Percentiles rank a stretch among this genome's conserved stretches.
These are phyloP conservation scores for Trachelus iudaicus DNA, from an alignment of 2,888 invertebrate genomes.

Conservation along the genomic window DNA sequence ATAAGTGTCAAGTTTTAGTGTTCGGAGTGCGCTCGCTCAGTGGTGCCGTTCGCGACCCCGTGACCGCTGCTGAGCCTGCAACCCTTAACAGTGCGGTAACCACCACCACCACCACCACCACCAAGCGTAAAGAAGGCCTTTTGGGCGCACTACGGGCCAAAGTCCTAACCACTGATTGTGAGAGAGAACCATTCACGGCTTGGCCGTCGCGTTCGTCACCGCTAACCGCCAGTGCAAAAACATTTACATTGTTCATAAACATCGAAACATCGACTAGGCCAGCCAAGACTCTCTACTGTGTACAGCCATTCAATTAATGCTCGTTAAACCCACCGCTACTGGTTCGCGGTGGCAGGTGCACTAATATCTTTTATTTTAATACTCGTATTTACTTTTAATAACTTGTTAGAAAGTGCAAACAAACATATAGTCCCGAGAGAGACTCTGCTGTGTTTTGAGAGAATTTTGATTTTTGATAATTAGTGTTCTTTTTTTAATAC, in stretches of 20 bases:
- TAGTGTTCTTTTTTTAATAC: neutral
- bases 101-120: too few relatives aligned
- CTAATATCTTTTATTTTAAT: neutral
- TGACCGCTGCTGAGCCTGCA: constrained; percentile 20
- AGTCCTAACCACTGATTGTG: neutral
- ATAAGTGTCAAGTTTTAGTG: constrained; percentile 23
- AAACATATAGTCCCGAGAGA: too few relatives aligned
- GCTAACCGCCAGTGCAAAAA: constrained; percentile 12
- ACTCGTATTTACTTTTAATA: neutral
- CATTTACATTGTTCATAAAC: constrained; percentile 13
- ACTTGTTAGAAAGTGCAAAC: too few relatives aligned
- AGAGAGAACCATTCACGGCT: neutral
- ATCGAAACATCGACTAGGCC: neutral
- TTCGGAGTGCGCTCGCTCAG: constrained; percentile 19
- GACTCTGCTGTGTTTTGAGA: too few relatives aligned
- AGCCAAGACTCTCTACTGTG: neutral
- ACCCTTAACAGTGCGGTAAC: neutral
- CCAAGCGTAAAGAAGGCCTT: neutral
- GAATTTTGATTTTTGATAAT: too few relatives aligned
- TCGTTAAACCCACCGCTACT: neutral
- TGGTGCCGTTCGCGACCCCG: constrained; percentile 19
- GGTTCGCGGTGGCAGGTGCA: neutral
- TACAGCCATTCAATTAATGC: neutral
- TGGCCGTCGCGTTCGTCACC: constrained; percentile 12
- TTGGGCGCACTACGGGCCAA: neutral